Base-by-base conservation (phyloP, 2,888 invertebrate genomes). In the Aleiodes alternator region DNA sequence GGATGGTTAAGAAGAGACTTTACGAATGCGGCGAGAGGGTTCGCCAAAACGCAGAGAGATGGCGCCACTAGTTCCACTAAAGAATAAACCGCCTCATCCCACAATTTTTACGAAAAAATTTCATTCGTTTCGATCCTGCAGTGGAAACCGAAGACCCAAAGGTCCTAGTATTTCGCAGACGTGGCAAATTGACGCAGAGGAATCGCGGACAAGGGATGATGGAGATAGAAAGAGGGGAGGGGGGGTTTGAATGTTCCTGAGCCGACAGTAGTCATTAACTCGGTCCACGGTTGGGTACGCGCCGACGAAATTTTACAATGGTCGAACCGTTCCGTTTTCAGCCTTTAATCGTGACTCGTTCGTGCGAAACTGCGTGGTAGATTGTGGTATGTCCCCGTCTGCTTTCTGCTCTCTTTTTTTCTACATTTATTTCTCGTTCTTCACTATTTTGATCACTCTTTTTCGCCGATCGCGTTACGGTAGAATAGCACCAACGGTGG, bases 1-100 rank as follows among this genome's bases (percentile, higher is more conserved):
- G 16, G 69, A 53, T 14, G 55, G 55, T 69, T 61, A 43, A 53
- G 69, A 69, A 69, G 55, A 56, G n/a, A 5, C 12, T 51, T 12
- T 23, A 64, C 43, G 4, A 48, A 29, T 48, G 6, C 8, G 23
- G 23, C 11, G 12, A 66, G 48, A 14, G 14, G 16, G 23, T 66
- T 50, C 34, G 23, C 55, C 48, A 11, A 2, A 29, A 6, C 7
- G n/a, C 75, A 69, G 59, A 82, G 57, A 84, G 84, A 83, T 84
- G 84, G 84, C 84, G 71, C 48, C 29, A 77, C 76, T 8, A 31
- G 81, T 82, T 72, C 38, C 29, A 66, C 43, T 11, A 14, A 66
- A 61, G 31, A 31, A 29, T 48, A 4, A 4, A 14, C 23, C 7
- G 34, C 8, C n/a, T 61, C 61, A 61, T 31, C 1, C 38, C 7